A percentile compares a stretch with the other conserved stretches of the same genome.
phyloP scores from a whole-genome alignment of 2,797 vertebrate species.

The Sebastes jordani region DNA sequence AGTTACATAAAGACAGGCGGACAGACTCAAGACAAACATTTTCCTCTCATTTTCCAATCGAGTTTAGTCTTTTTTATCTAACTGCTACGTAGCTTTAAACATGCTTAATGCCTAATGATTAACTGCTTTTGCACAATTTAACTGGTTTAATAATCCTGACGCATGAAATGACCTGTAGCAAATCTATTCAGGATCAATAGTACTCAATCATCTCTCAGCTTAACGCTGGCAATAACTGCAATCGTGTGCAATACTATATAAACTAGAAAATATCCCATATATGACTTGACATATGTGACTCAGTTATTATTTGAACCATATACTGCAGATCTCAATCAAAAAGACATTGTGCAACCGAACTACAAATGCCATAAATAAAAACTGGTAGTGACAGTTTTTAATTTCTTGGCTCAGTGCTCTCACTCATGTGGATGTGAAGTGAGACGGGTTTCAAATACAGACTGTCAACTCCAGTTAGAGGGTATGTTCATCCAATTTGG shows the following conservation, averaged over 20 bases:
- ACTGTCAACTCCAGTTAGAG: conserved; percentile 19
- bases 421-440: conserved; percentile 9
- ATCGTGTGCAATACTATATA: neutral
- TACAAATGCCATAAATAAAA: neutral
- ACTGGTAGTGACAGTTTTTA: neutral
- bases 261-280: neutral
- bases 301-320: neutral
- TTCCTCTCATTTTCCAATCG: conserved; percentile 22
- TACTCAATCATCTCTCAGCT: neutral
- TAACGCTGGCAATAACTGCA: neutral
- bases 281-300: neutral
- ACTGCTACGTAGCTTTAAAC: neutral
- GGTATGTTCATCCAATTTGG: conserved; percentile 23
- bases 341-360: neutral
- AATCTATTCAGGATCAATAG: neutral
- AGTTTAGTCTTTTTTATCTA: neutral
- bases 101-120: neutral
- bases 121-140: neutral
- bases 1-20: conserved; percentile 45
- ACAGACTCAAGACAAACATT: conserved; percentile 28
- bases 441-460: conserved; percentile 12
- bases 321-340: neutral
- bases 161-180: neutral
- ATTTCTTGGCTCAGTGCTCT: conserved; percentile 34
- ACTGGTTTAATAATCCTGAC: neutral